Evolutionary conservation across 2,888 invertebrate species (phyloP), one percentile per base, ranked within the genome.

Genomic region (Xestia sexstrigata): DNA sequence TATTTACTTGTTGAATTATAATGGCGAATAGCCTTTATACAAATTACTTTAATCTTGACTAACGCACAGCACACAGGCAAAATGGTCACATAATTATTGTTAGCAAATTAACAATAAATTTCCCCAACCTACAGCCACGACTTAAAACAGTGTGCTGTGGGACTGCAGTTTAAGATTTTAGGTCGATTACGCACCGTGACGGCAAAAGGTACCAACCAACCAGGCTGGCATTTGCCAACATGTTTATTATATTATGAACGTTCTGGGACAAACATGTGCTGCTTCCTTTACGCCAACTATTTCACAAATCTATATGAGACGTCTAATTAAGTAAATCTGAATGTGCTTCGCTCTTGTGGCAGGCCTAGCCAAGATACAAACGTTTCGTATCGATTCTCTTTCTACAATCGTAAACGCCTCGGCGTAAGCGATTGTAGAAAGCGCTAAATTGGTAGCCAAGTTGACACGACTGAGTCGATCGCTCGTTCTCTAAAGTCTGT

Each of bases 91-190:
- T 89, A 90, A 89, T 88, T 88, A 89, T 88, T 88, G 78, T 81
- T 76, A 66, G 60, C 49, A 90, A 88, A 91, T 91, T 88, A 91
- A 84, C 86, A 81, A 92, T 93, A 92, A 93, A 93, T 93, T 49
- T 71, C 82, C 76, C 78, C 76, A 90, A 90, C 84, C 83, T 90
- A 90, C 90, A 84, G 88, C 80, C 82, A 80, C 76, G 83, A 84
- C 81, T 85, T 89, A 88, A 90, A 90, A 88, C 85, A 76, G 78
- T 85, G 52, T 87, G 90, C 90, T 89, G 85, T 83, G 87, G 88
- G 90, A 90, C 89, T 86, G 66, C 74, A 71, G 63, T 52, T 68
- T 81, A 52, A 86, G 89, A 91, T 90, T 91, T 88, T 84, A 87
- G 85, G 79, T 79, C 80, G 91, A 92, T 92, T 92, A 90, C 90